phyloP scores from a whole-genome alignment of 2,113 vertebrate species.

The Ailurus styani region DNA sequence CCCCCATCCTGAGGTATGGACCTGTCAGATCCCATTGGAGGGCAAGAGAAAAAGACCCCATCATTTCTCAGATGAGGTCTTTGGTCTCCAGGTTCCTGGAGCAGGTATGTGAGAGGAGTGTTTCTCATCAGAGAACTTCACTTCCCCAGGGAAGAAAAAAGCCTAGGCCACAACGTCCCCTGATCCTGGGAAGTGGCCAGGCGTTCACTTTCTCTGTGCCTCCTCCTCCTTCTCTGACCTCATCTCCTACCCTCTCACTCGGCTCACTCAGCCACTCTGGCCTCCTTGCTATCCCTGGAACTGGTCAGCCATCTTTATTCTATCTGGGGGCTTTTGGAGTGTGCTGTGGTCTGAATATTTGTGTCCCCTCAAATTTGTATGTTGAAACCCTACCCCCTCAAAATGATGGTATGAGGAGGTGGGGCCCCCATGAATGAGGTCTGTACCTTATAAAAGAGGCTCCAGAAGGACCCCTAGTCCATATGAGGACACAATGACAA shows the following conservation, averaged over 20 bases:
- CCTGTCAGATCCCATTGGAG: not conserved
- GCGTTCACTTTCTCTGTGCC: too few species aligned
- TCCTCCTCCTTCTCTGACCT: not conserved
- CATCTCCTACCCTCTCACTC: not conserved
- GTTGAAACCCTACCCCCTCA: not conserved
- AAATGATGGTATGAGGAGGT: not conserved
- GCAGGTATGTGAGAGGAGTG: not conserved
- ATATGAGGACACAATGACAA: not conserved
- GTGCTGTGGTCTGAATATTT: not conserved
- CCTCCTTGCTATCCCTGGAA: not conserved
- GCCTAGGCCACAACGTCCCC: too few species aligned
- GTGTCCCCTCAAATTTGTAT: not conserved
- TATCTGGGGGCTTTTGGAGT: not conserved
- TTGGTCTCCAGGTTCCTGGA: not conserved
- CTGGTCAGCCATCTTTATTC: not conserved
- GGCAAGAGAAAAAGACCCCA: not conserved
- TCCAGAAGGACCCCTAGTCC: too few species aligned
- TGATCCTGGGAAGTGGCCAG: not conserved
- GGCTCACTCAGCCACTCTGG: not conserved
- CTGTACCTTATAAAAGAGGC: not conserved
- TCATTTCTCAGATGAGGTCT: not conserved
- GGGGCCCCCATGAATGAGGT: not conserved
- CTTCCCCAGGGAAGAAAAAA: not conserved
- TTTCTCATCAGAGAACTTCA: not conserved
- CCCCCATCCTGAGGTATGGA: not conserved